These are phyloP conservation scores for Paratilapia polleni DNA, from an alignment of 2,113 vertebrate genomes.

Conservation along the genomic window DNA sequence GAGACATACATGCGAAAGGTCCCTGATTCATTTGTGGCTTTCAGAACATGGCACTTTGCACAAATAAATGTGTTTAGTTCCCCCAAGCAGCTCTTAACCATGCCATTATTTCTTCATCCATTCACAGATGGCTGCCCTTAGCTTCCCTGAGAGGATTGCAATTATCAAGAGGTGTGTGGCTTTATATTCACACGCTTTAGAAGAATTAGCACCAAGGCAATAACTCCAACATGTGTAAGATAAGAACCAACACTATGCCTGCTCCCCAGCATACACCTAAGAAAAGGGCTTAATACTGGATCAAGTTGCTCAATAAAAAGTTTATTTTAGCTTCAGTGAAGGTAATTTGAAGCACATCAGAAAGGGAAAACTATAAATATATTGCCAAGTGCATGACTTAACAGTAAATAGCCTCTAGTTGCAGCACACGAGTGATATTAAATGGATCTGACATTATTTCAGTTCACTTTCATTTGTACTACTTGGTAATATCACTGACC, in stretches of 20 bases:
- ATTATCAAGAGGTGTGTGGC: conserved; percentile 66
- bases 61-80: conserved; percentile 66
- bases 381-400: conserved; percentile 5
- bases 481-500: not conserved
- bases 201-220: conserved; percentile 47
- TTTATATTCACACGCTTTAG: conserved; percentile 57
- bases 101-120: conserved; percentile 68
- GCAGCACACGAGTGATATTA: conserved; percentile 16
- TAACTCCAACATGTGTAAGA: conserved; percentile 45
- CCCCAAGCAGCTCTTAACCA: conserved; percentile 67
- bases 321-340: conserved; percentile 25
- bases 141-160: conserved; percentile 64
- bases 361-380: conserved; percentile 18
- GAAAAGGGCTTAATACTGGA: conserved; percentile 19
- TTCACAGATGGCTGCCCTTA: conserved; percentile 70
- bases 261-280: not conserved
- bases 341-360: conserved; percentile 11
- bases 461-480: not conserved
- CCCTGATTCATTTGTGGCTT: conserved; percentile 42
- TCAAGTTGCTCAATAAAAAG: conserved; percentile 5
- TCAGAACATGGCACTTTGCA: conserved; percentile 39
- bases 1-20: conserved; percentile 17
- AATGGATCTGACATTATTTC: conserved; percentile 22
- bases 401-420: conserved; percentile 29
- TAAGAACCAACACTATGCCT: conserved; percentile 11